Base-by-base conservation (phyloP, 2,888 invertebrate species). In the Caenorhabditis virilis region DNA sequence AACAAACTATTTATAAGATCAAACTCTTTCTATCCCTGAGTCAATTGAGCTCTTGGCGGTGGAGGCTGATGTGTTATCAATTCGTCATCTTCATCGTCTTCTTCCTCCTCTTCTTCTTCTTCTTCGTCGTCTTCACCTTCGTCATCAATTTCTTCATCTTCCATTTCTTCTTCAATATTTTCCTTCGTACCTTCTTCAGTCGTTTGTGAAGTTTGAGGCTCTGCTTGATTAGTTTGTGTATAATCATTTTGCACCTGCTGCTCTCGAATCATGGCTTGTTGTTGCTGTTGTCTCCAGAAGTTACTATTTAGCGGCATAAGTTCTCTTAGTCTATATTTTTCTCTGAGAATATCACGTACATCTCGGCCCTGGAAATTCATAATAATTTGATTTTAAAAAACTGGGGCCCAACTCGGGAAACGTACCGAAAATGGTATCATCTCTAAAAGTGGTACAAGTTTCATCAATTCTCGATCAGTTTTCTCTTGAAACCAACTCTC, bases 401-500 rank as follows among this genome's bases (percentile, higher is more conserved):
- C 22, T 11, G 9, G 9, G 18, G 4, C 39, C 39, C 30, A 6
- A 22, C 20, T 41, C 15, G 4, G 4, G 15, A 6, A 16, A 42
- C 63, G 36, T 11, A 73, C 73, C 57, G 51, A 35, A 23, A 38
- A 20, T 2, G 65, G 56, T n/a, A 70, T 53, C 3, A 47, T 38
- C 33, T 94, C 92, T 75, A 95, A 87, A 86, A 95, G 94, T 30
- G 94, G 94, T 85, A 95, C 86, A 75, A 95, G 86, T 83, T 94
- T 93, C 79, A 93, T 89, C 52, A 95, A 88, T 83, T 95, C 95
- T 35, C 89, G 89, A 86, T 95, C 95, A 50, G 88, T 89, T 82
- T 90, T 89, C 86, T 94, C 93, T 73, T 91, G 89, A 85, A 94
- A 95, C 95, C 95, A 95, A 85, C 93, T 93, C 87, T 93, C 93